Base-by-base conservation (phyloP, 2,113 vertebrate genomes). In the Chauna torquata region DNA sequence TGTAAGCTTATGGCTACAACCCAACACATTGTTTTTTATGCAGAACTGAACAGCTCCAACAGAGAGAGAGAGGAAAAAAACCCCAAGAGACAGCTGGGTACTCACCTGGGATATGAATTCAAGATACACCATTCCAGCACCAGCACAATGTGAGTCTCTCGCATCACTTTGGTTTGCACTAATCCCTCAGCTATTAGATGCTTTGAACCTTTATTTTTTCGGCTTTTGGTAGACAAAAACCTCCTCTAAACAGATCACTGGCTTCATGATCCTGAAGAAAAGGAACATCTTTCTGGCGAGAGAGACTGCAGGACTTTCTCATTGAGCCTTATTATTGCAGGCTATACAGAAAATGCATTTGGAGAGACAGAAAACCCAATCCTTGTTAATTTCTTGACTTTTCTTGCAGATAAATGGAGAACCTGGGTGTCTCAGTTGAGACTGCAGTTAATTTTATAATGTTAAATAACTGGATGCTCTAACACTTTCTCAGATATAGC, bases 161-260 rank as follows among this genome's bases (percentile, higher is more conserved):
- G 52, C 6, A 36, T 25, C 25, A 5, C 12, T 52, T n/a, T 38
- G 70, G 23, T 42, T 64, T 87, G 17, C 15, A 44, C 5, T 74
- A 38, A n/a, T 7, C 6, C 19, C 2, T 28, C 49, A 72, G 27
- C n/a, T 28, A 30, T 52, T 8, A 23, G 28, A 18, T 70, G 15
- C 40, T 70, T 36, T 57, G 12, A 59, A 6, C 4, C 11, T 84
- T 42, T 2, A 13, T 55, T 79, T 84, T 62, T 50, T 64, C 45
- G 7, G 5, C 23, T 82, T 78, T 68, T 47, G 1, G 2, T 3
- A 19, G 32, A 2, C 11, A 61, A 49, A 78, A 62, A 16, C 0
- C 45, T 57, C 9, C 19, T 36, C 30, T 3, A 1, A 64, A 50
- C 11, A 34, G 30, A n/a, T 71, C 44, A 80, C 10, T 3, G 4